phyloP scores from a whole-genome alignment of 2,113 vertebrate species.

The Larimichthys polyactis region DNA sequence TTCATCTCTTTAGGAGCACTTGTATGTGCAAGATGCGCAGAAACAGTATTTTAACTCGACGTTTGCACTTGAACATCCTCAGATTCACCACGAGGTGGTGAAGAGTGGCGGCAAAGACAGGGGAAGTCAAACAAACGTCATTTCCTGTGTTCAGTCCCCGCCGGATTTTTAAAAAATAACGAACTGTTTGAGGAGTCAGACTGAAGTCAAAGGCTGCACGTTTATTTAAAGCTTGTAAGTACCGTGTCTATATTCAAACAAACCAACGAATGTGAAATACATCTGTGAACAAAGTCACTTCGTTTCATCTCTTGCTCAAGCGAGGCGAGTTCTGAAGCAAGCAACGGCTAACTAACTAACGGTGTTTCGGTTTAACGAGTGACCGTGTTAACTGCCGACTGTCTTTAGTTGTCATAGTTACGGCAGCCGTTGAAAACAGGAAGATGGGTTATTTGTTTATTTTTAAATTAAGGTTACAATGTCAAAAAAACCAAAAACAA shows the following conservation, averaged over 20 bases:
- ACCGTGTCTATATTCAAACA: rapidly evolving
- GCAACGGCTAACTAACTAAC: neutral
- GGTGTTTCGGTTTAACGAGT: too few relatives aligned
- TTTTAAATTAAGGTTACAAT: too few relatives aligned
- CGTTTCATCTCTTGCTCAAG: neutral
- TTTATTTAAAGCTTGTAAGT: constrained; percentile 41
- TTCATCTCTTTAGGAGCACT: neutral
- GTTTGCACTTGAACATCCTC: constrained; percentile 13
- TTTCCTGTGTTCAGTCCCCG: constrained; percentile 47
- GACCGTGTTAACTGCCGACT: too few relatives aligned
- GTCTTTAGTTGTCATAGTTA: too few relatives aligned
- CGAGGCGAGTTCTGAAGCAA: too few relatives aligned
- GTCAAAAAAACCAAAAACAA: too few relatives aligned
- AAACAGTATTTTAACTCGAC: neutral
- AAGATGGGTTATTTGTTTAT: too few relatives aligned
- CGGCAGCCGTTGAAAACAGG: too few relatives aligned
- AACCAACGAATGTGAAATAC: too few relatives aligned
- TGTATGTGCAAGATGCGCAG: neutral
- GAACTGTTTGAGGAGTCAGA: neutral
- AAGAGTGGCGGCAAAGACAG: constrained; percentile 3
- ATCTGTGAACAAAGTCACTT: rapidly evolving
- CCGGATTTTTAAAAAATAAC: constrained; percentile 73
- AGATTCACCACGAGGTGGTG: constrained; percentile 60
- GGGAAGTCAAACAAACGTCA: neutral
- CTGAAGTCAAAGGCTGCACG: too few relatives aligned